Conservation (phyloP, 1,140 invertebrate genomes). For the Leptinotarsa lineolata region DNA sequence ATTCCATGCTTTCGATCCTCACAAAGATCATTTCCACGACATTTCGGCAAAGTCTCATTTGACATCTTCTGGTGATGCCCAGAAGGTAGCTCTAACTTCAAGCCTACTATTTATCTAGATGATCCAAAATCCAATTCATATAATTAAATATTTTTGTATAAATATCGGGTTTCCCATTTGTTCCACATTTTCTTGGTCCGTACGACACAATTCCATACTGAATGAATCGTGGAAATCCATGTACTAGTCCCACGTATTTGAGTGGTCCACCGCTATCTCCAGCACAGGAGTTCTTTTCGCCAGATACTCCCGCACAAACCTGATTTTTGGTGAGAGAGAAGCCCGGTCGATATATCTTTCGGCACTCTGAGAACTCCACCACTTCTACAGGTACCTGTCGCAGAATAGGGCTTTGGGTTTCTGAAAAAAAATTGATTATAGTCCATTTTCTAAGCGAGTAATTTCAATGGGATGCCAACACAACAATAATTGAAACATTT, state of each 20-base stretch:
- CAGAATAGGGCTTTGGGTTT: constrained; percentile 34
- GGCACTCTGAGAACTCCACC: constrained; percentile 33
- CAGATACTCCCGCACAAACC: constrained; percentile 59
- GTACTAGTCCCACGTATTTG: constrained; percentile 50
- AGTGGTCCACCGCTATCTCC: constrained; percentile 67
- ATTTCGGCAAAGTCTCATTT: too few species aligned
- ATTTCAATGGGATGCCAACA: too few species aligned
- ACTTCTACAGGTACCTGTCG: constrained; percentile 37
- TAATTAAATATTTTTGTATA: constrained; percentile 48
- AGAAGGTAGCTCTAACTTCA: too few species aligned
- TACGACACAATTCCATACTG: constrained; percentile 56
- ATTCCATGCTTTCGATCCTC: too few species aligned
- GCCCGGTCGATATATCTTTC: constrained; percentile 34
- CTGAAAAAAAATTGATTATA: constrained; percentile 15
- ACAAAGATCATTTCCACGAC: too few species aligned
- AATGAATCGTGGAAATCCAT: constrained; percentile 40
- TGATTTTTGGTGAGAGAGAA: constrained; percentile 45
- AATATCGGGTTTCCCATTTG: constrained; percentile 50
- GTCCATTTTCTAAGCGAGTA: too few species aligned
- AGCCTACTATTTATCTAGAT: constrained; percentile 17
- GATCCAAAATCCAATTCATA: constrained; percentile 48
- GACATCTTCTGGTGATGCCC: too few species aligned
- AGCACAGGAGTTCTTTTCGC: constrained; percentile 58
- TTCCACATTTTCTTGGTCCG: constrained; percentile 59
- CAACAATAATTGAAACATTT: too few species aligned